Evolutionary conservation across 2,888 invertebrate genomes (phyloP), one percentile per base, ranked within the genome.

Genomic region (Bellardia bayeri): DNA sequence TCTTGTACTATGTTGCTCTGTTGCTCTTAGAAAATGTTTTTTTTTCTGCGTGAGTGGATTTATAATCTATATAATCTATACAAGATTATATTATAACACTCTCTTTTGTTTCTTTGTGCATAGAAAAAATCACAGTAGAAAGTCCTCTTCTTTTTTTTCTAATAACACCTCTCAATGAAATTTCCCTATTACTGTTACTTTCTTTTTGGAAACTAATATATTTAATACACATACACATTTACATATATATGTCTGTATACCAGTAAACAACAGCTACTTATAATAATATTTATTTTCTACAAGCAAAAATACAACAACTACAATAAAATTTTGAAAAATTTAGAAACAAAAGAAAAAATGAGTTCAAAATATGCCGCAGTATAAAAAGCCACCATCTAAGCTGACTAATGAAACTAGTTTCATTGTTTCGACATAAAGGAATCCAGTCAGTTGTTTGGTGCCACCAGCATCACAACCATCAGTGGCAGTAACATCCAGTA

Each of bases 331-430:
- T n/a, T n/a, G n/a, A 45, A 49, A 40, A 63, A 76, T 14, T 45
- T 63, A 0, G 61, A 66, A 37, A 56, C 51, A 76, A 54, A 76
- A 51, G 8, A 72, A 63, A 78, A 63, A 82, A 16, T 14, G 61
- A 63, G 45, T 80, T 68, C 11, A 40, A 45, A 83, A 76, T 69
- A 61, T 85, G 56, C 74, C 85, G 85, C 85, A 85, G 69, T 85
- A 85, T 85, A 75, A 71, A 86, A 76, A 58, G 51, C 71, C 72
- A 64, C 42, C 76, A 81, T 80, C 75, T 72, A 75, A 66, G 80
- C 71, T 81, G 69, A 33, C 69, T 63, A 81, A 75, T 85, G 80
- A 68, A 85, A 81, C 30, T 71, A 85, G 45, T 76, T 69, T 75
- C 75, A 71, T 63, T 81, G 75, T 81, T 76, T 66, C 54, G 23